Evolutionary conservation across 2,888 invertebrate species (phyloP), one percentile per base, ranked within the genome.

Genomic region (Drosophila koepferae): DNA sequence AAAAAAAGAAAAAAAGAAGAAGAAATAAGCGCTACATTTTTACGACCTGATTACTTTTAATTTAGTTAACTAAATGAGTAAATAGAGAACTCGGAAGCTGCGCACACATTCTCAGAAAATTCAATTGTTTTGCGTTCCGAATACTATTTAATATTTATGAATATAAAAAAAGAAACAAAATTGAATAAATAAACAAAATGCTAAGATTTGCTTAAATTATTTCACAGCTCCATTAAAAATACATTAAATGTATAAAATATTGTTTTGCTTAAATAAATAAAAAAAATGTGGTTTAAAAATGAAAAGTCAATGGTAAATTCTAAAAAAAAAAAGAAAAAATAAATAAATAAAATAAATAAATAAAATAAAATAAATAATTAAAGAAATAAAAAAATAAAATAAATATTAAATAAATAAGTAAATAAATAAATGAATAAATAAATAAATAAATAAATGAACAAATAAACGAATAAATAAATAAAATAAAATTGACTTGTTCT

Each of bases 41-140:
- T 14, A 44, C 28, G 55, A 63, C 55, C 61, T 68, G 68, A 79
- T 65, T 72, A 54, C 40, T 56, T 67, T 66, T 23, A 40, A 55
- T 60, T 62, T 43, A 41, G n/a, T 31, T 51, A 41, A 54, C n/a
- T 49, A 44, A 18, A 40, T 31, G 23, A 64, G 38, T 16, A 44
- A 62, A 41, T 12, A 41, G 41, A 43, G 20, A 1, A 5, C 40
- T 5, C 18, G 10, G 20, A 31, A n/a, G n/a, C n/a, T n/a, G 28
- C 9, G 10, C 48, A 16, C 7, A 41, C 10, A 8, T 12, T 12
- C 16, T 9, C 9, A 2, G 34, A n/a, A 46, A 48, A 58, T 44
- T 23, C 8, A 41, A 20, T 23, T 44, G 12, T 16, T 36, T 16
- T 44, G 3, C 2, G 16, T 1, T 9, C 12, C 1, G 2, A 3